Evolutionary conservation across 2,888 invertebrate species (phyloP), one percentile per base, ranked within the genome.

Genomic region (Iselma pallidipennis): DNA sequence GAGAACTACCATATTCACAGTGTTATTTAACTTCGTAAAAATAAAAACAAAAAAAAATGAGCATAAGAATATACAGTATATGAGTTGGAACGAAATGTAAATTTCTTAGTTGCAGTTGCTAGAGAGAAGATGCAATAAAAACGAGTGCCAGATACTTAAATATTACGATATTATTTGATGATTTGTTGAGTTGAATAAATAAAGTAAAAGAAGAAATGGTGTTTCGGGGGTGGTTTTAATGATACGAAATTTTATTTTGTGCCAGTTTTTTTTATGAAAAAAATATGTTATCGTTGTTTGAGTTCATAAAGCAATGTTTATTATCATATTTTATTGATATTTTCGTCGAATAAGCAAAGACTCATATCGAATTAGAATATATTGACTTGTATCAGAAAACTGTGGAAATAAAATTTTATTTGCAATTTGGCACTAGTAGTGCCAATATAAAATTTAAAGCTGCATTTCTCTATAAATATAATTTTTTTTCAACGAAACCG

Each of bases 381-480:
- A 68, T 69, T 57, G 51, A 53, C 28, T 56, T 49, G 57, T 59
- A 60, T 68, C 71, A 25, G 65, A 69, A 68, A 69, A 65, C 65
- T 62, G 61, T 63, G 67, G 65, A 67, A 71, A 75, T 76, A 76
- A 76, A 78, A 76, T 75, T 78, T 77, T 77, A 76, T 78, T 75
- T 70, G 70, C 69, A 65, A 70, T 73, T 74, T 60, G 70, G 69
- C 55, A 64, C 5, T 45, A 45, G 23, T 45, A 53, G 56, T 55
- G 55, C 66, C 67, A 59, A 70, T 72, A 74, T 73, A 75, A 77
- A 76, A 75, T 75, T 76, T 76, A 75, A 76, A 76, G 68, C 67
- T 45, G 66, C 59, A 63, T 52, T 59, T 64, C 68, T 68, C 71
- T 69, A 69, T 70, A 60, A 49, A 55, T 64, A 50, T 58, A 52